Evolutionary conservation across 2,113 vertebrate species (phyloP), one percentile per base, ranked within the genome.

Genomic region (Pholis gunnellus): DNA sequence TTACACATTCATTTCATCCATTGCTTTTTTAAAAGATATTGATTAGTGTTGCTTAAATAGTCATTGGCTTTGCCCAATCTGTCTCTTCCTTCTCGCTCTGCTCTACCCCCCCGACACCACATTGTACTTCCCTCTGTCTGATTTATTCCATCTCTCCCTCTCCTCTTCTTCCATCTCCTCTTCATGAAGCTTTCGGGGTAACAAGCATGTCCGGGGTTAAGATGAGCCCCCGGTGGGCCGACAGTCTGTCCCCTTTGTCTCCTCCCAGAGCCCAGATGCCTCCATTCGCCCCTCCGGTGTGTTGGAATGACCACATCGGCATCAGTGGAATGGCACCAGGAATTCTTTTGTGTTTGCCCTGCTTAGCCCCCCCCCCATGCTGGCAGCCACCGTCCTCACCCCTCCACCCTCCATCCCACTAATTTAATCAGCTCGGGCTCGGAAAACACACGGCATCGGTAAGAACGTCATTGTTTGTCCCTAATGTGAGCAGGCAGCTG

Each of bases 101-200:
- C 31, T 64, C 48, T 9, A 44, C 17, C 20, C 20, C 20, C 18
- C 6, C 2, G 20, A 82, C 75, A 52, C 52, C 60, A 34, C 66
- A 78, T 84, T 86, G 42, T 78, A 54, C 87, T 52, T 25, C 61
- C 72, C 40, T 65, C 59, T 75, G 52, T 66, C 48, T 63, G 3
- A 72, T 88, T 61, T 9, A 31, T 72, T 66, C 25, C 31, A 0
- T 17, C 59, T 14, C 44, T 40, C 42, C 20, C 10, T 9, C n/a
- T 68, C 52, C 52, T 17, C 29, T 5, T 72, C 59, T 72, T 72
- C 54, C 65, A 18, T 70, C 78, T 83, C 85, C 87, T 76, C 80
- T 70, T 76, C 83, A 87, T 90, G 89, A 60, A 88, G 89, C 88
- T 87, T 2, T n/a, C 10, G 65, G 84, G 79, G 75, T 90, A 75